Evolutionary conservation across 2,113 vertebrate species (phyloP).

Genomic region (Orthonyx spaldingii): DNA sequence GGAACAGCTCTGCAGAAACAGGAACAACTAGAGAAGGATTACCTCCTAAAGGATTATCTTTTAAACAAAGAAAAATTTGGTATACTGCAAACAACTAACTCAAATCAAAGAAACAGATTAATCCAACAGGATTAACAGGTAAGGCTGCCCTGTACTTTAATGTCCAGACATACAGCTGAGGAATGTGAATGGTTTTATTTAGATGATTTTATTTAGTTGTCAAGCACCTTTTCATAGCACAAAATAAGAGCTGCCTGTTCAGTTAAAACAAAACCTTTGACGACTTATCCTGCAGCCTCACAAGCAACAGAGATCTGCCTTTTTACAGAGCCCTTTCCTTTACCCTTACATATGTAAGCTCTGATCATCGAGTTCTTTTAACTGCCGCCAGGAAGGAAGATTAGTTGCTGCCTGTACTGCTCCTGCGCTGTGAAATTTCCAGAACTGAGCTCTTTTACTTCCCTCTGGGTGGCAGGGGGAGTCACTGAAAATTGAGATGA

Average conservation of each 20-base stretch:
- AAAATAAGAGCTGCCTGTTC: not conserved
- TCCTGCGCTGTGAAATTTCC: constrained; percentile 7
- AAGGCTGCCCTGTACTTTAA: not conserved
- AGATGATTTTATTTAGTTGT: not conserved
- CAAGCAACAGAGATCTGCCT: not conserved
- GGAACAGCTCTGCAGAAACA: not conserved
- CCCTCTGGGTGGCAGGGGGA: not conserved
- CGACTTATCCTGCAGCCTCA: not conserved
- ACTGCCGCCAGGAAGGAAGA: constrained; percentile 39
- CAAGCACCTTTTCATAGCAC: not conserved
- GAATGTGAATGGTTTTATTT: not conserved
- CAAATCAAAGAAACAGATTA: constrained; percentile 28
- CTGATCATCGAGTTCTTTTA: constrained; percentile 13
- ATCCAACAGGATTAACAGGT: constrained; percentile 34
- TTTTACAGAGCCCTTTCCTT: not conserved
- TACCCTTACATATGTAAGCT: not conserved
- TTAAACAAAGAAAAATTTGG: constrained; percentile 29
- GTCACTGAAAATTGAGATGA: constrained; percentile 10
- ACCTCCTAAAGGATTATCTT: constrained; percentile 42
- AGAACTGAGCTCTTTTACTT: not conserved
- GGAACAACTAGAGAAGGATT: not conserved
- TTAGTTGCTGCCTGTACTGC: not conserved
- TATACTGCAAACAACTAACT: constrained; percentile 5
- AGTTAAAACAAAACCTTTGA: constrained; percentile 9
- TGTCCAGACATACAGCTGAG: not conserved